A percentile compares a stretch with the other conserved stretches of the same genome.
Evolutionary conservation across 2,888 invertebrate genomes (phyloP).

Genomic region (Drosophila paranaensis): DNA sequence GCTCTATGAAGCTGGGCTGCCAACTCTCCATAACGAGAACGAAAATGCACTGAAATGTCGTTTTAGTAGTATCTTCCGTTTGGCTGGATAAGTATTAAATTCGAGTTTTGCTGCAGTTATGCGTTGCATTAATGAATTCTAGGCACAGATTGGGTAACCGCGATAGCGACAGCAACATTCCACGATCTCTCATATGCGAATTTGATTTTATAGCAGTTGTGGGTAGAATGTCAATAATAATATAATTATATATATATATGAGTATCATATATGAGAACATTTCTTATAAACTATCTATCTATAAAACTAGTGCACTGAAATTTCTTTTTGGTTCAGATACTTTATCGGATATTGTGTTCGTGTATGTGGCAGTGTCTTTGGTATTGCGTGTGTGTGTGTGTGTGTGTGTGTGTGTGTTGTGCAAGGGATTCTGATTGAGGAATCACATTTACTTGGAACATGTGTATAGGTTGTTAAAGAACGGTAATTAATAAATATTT

Average conservation of each 20-base stretch:
- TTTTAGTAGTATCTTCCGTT: conserved; percentile 32
- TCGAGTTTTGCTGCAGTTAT: conserved; percentile 40
- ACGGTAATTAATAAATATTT: conserved; percentile 40
- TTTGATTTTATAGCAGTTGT: conserved; percentile 52
- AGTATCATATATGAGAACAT: conserved; percentile 28
- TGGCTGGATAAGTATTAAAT: conserved; percentile 41
- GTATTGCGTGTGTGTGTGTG: conserved; percentile 24
- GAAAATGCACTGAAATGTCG: conserved; percentile 63
- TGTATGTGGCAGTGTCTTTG: conserved; percentile 59
- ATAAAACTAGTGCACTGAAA: conserved; percentile 54
- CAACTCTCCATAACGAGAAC: conserved; percentile 31
- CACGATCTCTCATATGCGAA: conserved; percentile 83
- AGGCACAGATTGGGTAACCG: conserved; percentile 86
- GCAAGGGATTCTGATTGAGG: conserved; percentile 60
- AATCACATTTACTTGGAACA: conserved; percentile 68
- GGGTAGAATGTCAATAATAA: conserved; percentile 33
- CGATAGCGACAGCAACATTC: conserved; percentile 86
- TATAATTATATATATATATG: conserved; percentile 22
- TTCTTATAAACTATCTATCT: conserved; percentile 46
- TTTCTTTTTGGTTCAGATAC: conserved; percentile 19
- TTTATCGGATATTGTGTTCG: conserved; percentile 28
- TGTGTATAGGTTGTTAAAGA: conserved; percentile 82
- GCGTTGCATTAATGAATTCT: conserved; percentile 71
- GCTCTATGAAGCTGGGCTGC: conserved; percentile 51
- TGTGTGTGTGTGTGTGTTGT: conserved; percentile 63